Evolutionary conservation across 1,140 invertebrate species (phyloP).

Genomic region (Eufriesea mexicana): DNA sequence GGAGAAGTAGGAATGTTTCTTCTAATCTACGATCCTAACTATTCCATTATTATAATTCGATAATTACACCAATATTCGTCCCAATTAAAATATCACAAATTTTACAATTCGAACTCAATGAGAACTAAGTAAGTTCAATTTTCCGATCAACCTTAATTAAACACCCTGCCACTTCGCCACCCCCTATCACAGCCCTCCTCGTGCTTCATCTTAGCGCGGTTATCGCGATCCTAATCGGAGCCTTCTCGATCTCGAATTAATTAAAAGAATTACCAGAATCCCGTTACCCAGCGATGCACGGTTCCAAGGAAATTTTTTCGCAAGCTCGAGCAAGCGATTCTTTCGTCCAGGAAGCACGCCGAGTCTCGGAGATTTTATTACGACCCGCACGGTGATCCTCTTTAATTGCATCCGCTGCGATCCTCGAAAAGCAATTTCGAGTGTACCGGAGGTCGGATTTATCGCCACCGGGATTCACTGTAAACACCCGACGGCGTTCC

Average conservation of each 20-base stretch:
- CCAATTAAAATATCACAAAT: too few species aligned
- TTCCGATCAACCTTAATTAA: too few species aligned
- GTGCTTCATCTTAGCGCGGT: too few species aligned
- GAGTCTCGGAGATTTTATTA: constrained; percentile 32
- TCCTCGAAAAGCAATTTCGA: constrained; percentile 45
- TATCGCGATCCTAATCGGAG: not conserved
- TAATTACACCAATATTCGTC: too few species aligned
- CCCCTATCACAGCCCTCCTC: too few species aligned
- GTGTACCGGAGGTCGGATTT: constrained; percentile 30
- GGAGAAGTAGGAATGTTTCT: too few species aligned
- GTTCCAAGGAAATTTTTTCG: not conserved
- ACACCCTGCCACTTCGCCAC: too few species aligned
- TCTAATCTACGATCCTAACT: too few species aligned
- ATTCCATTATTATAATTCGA: too few species aligned
- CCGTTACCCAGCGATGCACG: not conserved
- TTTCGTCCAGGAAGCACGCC: not conserved
- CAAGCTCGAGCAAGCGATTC: not conserved
- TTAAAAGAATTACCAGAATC: not conserved
- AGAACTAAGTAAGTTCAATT: too few species aligned
- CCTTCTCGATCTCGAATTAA: not conserved
- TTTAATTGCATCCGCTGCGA: constrained; percentile 30
- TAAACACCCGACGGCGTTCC: constrained; percentile 14
- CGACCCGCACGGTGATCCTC: constrained; percentile 16
- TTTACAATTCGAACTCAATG: too few species aligned
- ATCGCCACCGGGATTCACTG: constrained; percentile 3